Evolutionary conservation across 2,113 vertebrate genomes (phyloP).

Genomic region (Desmodus rotundus): DNA sequence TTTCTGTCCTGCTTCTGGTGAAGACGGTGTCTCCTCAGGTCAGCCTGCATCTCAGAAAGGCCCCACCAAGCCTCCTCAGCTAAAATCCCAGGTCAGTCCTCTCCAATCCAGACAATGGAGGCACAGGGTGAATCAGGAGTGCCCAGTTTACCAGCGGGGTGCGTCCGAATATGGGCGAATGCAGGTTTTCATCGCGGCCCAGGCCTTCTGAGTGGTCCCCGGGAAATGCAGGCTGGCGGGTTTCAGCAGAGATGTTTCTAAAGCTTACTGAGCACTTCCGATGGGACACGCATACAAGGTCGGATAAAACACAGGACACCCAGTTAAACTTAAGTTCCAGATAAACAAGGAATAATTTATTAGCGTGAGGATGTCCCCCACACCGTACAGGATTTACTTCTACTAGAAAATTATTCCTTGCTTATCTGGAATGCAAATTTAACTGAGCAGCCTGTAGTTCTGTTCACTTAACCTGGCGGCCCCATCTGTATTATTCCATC

Average conservation of each 20-base stretch:
- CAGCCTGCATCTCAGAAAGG: not conserved
- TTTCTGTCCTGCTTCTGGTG: not conserved
- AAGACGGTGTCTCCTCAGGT: accelerated
- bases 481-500: not conserved
- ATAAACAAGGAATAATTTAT: not conserved
- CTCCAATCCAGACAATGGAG: too few species aligned
- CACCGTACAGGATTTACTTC: not conserved
- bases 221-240: not conserved
- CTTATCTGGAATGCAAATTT: not conserved
- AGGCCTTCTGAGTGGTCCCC: not conserved
- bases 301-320: not conserved
- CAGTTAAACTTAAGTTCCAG: not conserved
- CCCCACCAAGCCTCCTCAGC: not conserved
- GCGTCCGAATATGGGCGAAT: not conserved
- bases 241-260: not conserved
- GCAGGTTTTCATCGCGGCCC: not conserved
- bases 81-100: not conserved
- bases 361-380: not conserved
- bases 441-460: not conserved
- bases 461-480: not conserved
- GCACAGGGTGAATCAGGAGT: not conserved
- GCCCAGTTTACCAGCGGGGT: not conserved
- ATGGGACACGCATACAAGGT: not conserved
- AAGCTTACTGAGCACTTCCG: not conserved
- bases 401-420: not conserved